phyloP scores from a whole-genome alignment of 1,140 invertebrate species.

The Drosophila nikananu region DNA sequence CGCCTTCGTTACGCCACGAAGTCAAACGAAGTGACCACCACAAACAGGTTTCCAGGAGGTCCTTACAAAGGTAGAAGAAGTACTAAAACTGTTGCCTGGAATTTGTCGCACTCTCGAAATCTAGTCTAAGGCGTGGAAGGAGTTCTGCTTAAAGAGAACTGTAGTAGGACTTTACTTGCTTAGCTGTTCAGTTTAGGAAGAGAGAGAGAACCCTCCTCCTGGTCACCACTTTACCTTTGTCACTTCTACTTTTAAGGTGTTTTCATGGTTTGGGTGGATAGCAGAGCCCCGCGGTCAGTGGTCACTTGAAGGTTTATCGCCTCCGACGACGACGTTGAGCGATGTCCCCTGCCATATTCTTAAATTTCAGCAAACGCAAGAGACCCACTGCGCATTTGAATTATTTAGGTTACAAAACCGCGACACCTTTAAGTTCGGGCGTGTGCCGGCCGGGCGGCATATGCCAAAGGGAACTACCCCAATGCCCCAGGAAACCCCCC shows the following conservation, averaged over 20 bases:
- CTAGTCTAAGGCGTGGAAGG: background rate
- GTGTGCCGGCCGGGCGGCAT: constrained; percentile 25
- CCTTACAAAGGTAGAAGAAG: background rate
- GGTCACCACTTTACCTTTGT: no score
- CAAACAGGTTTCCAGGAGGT: constrained; percentile 31
- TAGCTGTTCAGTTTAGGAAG: background rate
- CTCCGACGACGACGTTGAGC: constrained; percentile 1
- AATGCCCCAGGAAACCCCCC: background rate
- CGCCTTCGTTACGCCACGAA: constrained; percentile 43
- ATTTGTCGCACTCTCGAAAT: constrained; percentile 5
- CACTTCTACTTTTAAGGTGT: constrained; percentile 20
- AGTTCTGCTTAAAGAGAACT: background rate
- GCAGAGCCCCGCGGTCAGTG: constrained; percentile 21
- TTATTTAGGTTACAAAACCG: constrained; percentile 72
- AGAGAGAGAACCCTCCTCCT: no score
- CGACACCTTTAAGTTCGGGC: constrained; percentile 48
- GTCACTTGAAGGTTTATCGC: constrained; percentile 72
- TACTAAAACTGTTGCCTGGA: constrained; percentile 7
- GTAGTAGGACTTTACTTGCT: background rate
- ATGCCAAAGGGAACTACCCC: constrained; percentile 14
- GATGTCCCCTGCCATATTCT: constrained; percentile 18
- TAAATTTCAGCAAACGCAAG: constrained; percentile 39
- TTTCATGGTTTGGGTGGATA: constrained; percentile 23
- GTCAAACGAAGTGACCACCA: constrained; percentile 1
- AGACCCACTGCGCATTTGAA: constrained; percentile 59